Conservation (phyloP, 1,140 invertebrate species). For the Philaenus spumarius region DNA sequence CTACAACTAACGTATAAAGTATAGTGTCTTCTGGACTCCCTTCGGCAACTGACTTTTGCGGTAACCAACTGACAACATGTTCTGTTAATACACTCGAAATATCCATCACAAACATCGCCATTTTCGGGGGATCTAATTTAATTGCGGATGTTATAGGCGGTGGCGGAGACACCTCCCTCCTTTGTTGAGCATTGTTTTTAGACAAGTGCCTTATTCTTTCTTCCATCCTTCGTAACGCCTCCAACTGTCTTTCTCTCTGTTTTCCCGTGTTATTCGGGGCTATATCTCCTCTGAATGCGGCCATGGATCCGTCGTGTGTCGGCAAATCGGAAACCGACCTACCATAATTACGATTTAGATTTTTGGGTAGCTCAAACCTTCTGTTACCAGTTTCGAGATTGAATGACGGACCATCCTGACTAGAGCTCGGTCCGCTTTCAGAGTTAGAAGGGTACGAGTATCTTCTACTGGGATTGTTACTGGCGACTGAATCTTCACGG, state of each 20-base stretch:
- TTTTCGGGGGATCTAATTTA: slow-evolving; percentile 21
- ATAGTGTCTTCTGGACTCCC: slow-evolving; percentile 81
- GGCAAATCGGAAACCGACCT: background rate
- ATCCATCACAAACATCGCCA: slow-evolving; percentile 82
- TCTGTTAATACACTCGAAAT: slow-evolving; percentile 57
- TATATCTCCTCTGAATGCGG: slow-evolving; percentile 11
- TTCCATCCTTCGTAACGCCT: slow-evolving; percentile 52
- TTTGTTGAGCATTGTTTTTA: background rate
- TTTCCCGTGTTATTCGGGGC: slow-evolving; percentile 21
- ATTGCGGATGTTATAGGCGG: slow-evolving; percentile 27
- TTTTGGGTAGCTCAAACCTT: background rate
- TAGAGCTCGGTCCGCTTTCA: background rate
- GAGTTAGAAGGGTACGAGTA: background rate
- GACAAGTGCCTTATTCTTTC: slow-evolving; percentile 41
- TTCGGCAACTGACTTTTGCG: slow-evolving; percentile 52
- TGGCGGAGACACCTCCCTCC: slow-evolving; percentile 23
- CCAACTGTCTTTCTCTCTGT: slow-evolving; percentile 52
- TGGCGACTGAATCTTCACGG: background rate
- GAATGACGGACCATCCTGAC: background rate
- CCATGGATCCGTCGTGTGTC: background rate
- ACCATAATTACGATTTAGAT: background rate
- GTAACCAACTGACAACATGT: slow-evolving; percentile 67
- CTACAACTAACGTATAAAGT: slow-evolving; percentile 80
- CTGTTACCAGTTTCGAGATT: background rate
- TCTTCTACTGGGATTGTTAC: background rate